A percentile compares a stretch with the other conserved stretches of the same genome.
These are phyloP conservation scores for Condylostylus longicornis DNA, from an alignment of 1,140 invertebrate species.

Conservation along the genomic window DNA sequence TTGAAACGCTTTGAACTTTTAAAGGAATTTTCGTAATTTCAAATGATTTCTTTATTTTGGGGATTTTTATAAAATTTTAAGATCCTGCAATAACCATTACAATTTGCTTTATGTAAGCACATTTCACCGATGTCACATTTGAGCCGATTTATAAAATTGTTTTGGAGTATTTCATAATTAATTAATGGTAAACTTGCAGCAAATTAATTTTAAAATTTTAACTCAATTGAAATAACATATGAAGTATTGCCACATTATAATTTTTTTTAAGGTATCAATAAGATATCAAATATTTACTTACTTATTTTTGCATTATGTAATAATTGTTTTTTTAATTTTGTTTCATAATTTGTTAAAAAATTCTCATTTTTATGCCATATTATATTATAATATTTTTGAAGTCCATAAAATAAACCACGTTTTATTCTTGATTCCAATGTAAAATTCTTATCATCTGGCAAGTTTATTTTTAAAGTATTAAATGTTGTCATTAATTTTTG, in stretches of 20 bases:
- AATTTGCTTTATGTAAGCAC: neutral
- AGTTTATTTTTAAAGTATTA: slow-evolving; percentile 23
- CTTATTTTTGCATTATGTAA: slow-evolving; percentile 27
- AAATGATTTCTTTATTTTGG: neutral
- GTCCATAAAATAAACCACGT: slow-evolving; percentile 26
- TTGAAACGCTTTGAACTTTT: too few relatives aligned
- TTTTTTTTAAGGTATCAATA: neutral
- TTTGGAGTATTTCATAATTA: too few relatives aligned
- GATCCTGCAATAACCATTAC: neutral
- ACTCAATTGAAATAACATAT: too few relatives aligned
- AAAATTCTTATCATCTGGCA: slow-evolving; percentile 25
- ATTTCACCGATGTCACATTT: too few relatives aligned
- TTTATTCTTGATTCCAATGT: slow-evolving; percentile 28
- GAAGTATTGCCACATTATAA: too few relatives aligned
- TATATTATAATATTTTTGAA: slow-evolving; percentile 26
- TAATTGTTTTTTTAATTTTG: slow-evolving; percentile 25
- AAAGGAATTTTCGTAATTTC: neutral
- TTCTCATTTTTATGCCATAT: slow-evolving; percentile 27
- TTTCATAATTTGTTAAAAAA: slow-evolving; percentile 25
- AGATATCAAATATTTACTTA: slow-evolving; percentile 9
- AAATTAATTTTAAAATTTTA: too few relatives aligned
- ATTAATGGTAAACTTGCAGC: too few relatives aligned
- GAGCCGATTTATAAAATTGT: too few relatives aligned
- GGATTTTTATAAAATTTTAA: slow-evolving; percentile 1
- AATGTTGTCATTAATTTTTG: slow-evolving; percentile 24